Percentiles rank a stretch among this genome's conserved stretches.
phyloP scores from a whole-genome alignment of 2,797 vertebrate species.

The Melanotaenia nigrans region DNA sequence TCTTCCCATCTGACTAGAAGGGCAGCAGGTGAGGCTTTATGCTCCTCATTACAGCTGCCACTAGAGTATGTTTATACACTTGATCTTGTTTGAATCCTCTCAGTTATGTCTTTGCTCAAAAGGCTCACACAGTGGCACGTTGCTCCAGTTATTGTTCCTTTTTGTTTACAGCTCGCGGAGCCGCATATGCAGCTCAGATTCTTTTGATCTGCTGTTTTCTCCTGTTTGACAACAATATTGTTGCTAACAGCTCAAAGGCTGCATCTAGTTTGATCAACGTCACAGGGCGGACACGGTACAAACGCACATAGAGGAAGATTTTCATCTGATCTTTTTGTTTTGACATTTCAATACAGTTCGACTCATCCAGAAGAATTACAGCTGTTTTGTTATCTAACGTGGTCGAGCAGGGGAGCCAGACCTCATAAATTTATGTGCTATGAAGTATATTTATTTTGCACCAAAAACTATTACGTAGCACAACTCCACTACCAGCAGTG shows the following conservation, averaged over 20 bases:
- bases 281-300: constrained; percentile 33
- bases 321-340: constrained; percentile 57
- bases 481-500: constrained; percentile 6
- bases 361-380: constrained; percentile 44
- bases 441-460: constrained; percentile 32
- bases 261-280: constrained; percentile 36
- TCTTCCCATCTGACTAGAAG: constrained; percentile 21
- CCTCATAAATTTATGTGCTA: constrained; percentile 21
- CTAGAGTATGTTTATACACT: constrained; percentile 21
- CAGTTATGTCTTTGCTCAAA: constrained; percentile 8
- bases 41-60: constrained; percentile 25
- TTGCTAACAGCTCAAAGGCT: constrained; percentile 36
- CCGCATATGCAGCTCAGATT: constrained; percentile 26
- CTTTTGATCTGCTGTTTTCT: constrained; percentile 26
- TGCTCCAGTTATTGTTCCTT: constrained; percentile 31
- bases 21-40: constrained; percentile 40
- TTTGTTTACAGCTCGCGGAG: constrained; percentile 50
- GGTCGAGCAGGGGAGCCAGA: constrained; percentile 34
- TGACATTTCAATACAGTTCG: constrained; percentile 56
- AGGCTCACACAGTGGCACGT: constrained; percentile 45
- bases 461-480: constrained; percentile 20
- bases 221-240: constrained; percentile 31
- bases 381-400: constrained; percentile 35
- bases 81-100: constrained; percentile 32
- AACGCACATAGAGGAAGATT: constrained; percentile 40